Evolutionary conservation across 2,888 invertebrate species (phyloP), one percentile per base, ranked within the genome.

Genomic region (Phengaris arion): DNA sequence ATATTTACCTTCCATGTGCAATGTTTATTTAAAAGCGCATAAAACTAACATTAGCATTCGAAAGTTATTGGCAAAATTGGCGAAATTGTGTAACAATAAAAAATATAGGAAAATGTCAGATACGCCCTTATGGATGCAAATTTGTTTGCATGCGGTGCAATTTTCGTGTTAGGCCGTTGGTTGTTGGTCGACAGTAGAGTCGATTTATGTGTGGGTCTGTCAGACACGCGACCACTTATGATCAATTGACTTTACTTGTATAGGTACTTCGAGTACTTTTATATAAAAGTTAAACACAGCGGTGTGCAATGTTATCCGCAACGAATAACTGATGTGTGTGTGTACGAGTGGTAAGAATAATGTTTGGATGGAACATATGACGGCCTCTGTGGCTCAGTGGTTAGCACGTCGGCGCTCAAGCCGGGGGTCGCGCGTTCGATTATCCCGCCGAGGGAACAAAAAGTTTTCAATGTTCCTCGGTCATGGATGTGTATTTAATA

Each of bases 81-180:
- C 64, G 78, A 79, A 77, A 81, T 80, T 79, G 75, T 78, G 79
- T 80, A 81, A 81, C 77, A 79, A 79, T 79, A 80, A 81, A 79
- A 81, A 80, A 79, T 78, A 78, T 80, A 78, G 76, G 75, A 76
- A 84, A 86, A 85, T 80, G 78, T 82, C 82, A 86, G 84, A 79
- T 83, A 79, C 84, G 79, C 78, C 83, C 81, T 83, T 85, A 84
- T 84, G 81, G 79, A 80, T 80, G 78, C 81, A 82, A 83, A 80
- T 81, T 77, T 79, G 79, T 78, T 89, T 83, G 92, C 91, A 92
- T 91, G 91, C 89, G 81, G 86, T 87, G 89, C 92, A 90, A 90
- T 91, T 90, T 87, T 88, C 91, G 85, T 92, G 90, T 91, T 87
- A 86, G 86, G 84, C 87, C 83, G 86, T 85, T 85, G 81, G 46